A percentile compares a stretch with the other conserved stretches of the same genome.
phyloP scores from a whole-genome alignment of 2,113 vertebrate species.

The Python bivittatus region DNA sequence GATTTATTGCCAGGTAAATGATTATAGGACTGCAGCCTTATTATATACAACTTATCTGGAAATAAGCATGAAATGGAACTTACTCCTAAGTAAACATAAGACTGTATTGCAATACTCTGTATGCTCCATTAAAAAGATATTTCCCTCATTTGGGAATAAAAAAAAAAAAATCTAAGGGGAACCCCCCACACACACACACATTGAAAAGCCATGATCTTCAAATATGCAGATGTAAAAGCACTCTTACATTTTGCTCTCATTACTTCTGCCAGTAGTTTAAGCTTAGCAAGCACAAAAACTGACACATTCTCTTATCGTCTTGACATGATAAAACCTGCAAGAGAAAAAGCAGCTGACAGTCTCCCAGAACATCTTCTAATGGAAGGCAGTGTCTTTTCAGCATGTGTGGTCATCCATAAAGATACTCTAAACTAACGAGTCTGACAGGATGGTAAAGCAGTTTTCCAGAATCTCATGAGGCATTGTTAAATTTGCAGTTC shows the following conservation, averaged over 20 bases:
- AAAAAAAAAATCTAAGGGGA: slow-evolving; percentile 4
- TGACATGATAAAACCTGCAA: not conserved
- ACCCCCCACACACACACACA: no score
- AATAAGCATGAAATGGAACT: not conserved
- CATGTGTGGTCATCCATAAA: slow-evolving; percentile 5
- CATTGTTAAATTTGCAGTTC: slow-evolving; percentile 7
- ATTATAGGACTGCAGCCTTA: not conserved
- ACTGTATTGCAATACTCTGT: not conserved
- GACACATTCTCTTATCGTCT: not conserved
- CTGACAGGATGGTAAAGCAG: slow-evolving; percentile 21
- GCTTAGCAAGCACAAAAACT: not conserved
- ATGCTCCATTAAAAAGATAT: not conserved
- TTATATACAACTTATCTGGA: not conserved
- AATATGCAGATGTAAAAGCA: slow-evolving; percentile 12
- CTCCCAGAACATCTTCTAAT: not conserved
- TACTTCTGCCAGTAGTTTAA: slow-evolving; percentile 2
- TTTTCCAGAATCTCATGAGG: not conserved
- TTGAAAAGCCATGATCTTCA: not conserved
- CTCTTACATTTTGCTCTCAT: not conserved
- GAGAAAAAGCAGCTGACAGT: not conserved
- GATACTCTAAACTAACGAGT: not conserved
- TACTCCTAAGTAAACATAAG: not conserved
- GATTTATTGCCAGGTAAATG: not conserved
- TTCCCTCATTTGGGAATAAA: not conserved
- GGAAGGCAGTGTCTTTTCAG: not conserved